Conservation (phyloP, 2,797 vertebrate genomes). For the Rhyacichthys aspro region DNA sequence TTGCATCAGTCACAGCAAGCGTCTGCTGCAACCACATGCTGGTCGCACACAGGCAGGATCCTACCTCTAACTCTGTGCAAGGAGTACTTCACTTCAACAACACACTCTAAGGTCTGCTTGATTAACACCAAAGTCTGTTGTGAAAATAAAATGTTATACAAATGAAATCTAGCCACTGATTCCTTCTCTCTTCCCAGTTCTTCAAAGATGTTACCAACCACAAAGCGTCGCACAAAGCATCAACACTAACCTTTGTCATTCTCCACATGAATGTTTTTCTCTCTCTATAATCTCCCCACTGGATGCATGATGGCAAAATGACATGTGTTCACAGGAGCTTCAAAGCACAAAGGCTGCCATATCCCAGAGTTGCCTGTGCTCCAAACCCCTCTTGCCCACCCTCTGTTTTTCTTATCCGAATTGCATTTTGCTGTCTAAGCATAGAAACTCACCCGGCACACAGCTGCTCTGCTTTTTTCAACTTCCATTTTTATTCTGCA, state of each 20-base stretch:
- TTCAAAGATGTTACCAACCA: not conserved
- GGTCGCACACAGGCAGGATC: not conserved
- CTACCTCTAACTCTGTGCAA: not conserved
- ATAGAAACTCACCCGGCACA: constrained; percentile 14
- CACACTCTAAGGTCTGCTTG: not conserved
- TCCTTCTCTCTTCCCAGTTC: constrained; percentile 14
- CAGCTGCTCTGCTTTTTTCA: constrained; percentile 7
- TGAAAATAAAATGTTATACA: not conserved
- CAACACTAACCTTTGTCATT: constrained; percentile 30
- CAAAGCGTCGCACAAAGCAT: constrained; percentile 21
- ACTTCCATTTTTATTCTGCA: constrained; percentile 11
- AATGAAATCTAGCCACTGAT: constrained; percentile 18
- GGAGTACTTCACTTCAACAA: not conserved
- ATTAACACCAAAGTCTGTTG: not conserved
- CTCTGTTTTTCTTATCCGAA: constrained; percentile 10
- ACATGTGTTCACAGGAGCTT: constrained; percentile 33
- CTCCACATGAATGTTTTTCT: constrained; percentile 7
- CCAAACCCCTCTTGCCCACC: constrained; percentile 3
- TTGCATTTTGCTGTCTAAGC: constrained; percentile 12
- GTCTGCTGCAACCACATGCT: constrained; percentile 1
- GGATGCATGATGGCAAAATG: constrained; percentile 32
- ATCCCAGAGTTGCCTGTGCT: constrained; percentile 20
- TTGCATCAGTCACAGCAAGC: constrained; percentile 11
- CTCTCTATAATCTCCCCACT: constrained; percentile 17
- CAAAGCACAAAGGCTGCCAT: constrained; percentile 26